These are phyloP conservation scores for Mizuhopecten yessoensis DNA, from an alignment of 1,140 invertebrate genomes.

Conservation along the genomic window DNA sequence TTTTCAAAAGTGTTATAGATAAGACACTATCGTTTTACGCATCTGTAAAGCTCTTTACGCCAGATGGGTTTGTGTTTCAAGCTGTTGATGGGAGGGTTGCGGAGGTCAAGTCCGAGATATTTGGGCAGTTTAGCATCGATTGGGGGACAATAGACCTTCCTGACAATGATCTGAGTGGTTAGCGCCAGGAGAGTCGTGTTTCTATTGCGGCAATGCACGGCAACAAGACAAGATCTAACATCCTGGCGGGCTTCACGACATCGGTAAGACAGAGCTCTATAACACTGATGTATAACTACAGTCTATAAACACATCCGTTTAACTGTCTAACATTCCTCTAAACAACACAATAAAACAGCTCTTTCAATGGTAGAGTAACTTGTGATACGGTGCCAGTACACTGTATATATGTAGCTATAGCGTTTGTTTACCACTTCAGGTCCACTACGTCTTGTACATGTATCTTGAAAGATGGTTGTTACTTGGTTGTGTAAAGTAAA, in stretches of 20 bases:
- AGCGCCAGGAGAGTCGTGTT: background rate
- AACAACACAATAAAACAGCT: too few relatives aligned
- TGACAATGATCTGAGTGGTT: background rate
- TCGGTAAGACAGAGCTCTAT: background rate
- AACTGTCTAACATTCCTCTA: too few relatives aligned
- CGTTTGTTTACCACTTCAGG: too few relatives aligned
- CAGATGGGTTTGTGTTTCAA: constrained; percentile 26
- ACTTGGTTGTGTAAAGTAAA: too few relatives aligned
- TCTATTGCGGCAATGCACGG: constrained; percentile 7
- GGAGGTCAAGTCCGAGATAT: constrained; percentile 9
- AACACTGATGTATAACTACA: background rate
- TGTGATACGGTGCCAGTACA: too few relatives aligned
- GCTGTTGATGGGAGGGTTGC: constrained; percentile 36
- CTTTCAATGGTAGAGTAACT: too few relatives aligned
- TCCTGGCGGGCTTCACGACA: background rate
- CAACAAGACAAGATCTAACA: constrained; percentile 18
- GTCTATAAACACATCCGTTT: too few relatives aligned
- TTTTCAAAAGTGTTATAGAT: constrained; percentile 6
- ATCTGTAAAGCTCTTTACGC: constrained; percentile 31
- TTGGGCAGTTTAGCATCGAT: constrained; percentile 38
- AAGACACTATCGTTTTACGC: background rate
- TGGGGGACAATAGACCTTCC: background rate
- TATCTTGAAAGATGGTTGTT: too few relatives aligned
- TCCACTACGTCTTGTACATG: too few relatives aligned
- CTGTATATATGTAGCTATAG: too few relatives aligned